These are phyloP conservation scores for Mythimna albipuncta DNA, from an alignment of 2,888 invertebrate genomes.

Conservation along the genomic window DNA sequence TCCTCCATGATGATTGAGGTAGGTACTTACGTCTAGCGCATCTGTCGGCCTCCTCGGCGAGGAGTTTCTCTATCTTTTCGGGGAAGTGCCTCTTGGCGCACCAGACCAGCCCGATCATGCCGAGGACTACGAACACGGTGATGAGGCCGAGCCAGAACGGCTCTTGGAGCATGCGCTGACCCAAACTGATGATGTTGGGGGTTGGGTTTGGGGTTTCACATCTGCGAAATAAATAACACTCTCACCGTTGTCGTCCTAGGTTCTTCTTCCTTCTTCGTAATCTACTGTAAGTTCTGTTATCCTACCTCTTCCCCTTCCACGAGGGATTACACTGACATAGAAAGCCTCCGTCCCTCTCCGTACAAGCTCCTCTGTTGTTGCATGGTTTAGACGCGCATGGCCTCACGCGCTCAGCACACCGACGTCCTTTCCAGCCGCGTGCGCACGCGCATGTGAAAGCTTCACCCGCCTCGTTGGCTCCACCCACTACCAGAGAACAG, in stretches of 20 bases:
- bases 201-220: constrained; percentile 93
- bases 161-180: constrained; percentile 95
- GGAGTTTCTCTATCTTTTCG: constrained; percentile 95
- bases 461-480: constrained; percentile 72
- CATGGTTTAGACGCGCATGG: constrained; percentile 94
- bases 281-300: no score
- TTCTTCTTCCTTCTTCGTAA: not conserved
- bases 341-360: constrained; percentile 92
- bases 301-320: constrained; percentile 86
- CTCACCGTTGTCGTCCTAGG: not conserved
- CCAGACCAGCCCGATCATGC: constrained; percentile 95
- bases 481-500: constrained; percentile 88
- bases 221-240: constrained; percentile 70
- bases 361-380: constrained; percentile 94
- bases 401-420: constrained; percentile 88
- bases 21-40: constrained; percentile 92
- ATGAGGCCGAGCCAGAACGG: constrained; percentile 97
- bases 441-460: constrained; percentile 92
- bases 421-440: constrained; percentile 89
- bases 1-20: constrained; percentile 67
- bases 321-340: constrained; percentile 94
- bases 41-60: constrained; percentile 95
- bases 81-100: constrained; percentile 96
- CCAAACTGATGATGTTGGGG: constrained; percentile 89
- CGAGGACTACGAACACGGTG: constrained; percentile 95